Evolutionary conservation across 2,888 invertebrate species (phyloP), one percentile per base, ranked within the genome.

Genomic region (Lissocephala sabroskyi): DNA sequence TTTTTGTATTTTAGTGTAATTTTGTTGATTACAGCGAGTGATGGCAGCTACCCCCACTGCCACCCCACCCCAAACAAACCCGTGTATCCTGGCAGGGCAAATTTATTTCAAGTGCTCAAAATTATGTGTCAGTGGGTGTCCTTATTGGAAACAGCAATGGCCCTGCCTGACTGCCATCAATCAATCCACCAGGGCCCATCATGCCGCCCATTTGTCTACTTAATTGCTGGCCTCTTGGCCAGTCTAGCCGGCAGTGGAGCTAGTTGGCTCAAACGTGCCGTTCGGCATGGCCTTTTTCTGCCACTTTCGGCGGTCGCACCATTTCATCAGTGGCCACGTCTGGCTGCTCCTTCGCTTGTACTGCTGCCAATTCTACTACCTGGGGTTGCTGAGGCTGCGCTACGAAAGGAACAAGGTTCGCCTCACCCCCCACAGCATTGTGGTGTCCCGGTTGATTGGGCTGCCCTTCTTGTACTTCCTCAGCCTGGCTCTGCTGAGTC

Each of bases 1-100:
- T 68, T 75, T 52, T 66, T 63, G 68, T 71, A 76, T 68, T 68
- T 68, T 68, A 67, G 73, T 75, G 76, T 68, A 68, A 75, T 68
- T 68, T 68, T 64, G 76, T 68, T 68, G 67, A 75, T 68, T 75
- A 68, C 67, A 75, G 51, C 61, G 64, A n/a, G n/a, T n/a, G n/a
- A n/a, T n/a, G n/a, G n/a, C n/a, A n/a, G n/a, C n/a, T n/a, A n/a
- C n/a, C n/a, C n/a, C n/a, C n/a, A n/a, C n/a, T n/a, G n/a, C n/a
- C n/a, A n/a, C n/a, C n/a, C n/a, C n/a, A n/a, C n/a, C n/a, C n/a
- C n/a, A n/a, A n/a, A n/a, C n/a, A n/a, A n/a, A n/a, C n/a, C n/a
- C n/a, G n/a, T n/a, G n/a, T n/a, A n/a, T n/a, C n/a, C n/a, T n/a
- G n/a, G n/a, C n/a, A n/a, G n/a, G n/a, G n/a, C n/a, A n/a, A n/a